A percentile compares a stretch with the other conserved stretches of the same genome.
Evolutionary conservation across 2,113 vertebrate genomes (phyloP).

Genomic region (Stigmatopora argus): DNA sequence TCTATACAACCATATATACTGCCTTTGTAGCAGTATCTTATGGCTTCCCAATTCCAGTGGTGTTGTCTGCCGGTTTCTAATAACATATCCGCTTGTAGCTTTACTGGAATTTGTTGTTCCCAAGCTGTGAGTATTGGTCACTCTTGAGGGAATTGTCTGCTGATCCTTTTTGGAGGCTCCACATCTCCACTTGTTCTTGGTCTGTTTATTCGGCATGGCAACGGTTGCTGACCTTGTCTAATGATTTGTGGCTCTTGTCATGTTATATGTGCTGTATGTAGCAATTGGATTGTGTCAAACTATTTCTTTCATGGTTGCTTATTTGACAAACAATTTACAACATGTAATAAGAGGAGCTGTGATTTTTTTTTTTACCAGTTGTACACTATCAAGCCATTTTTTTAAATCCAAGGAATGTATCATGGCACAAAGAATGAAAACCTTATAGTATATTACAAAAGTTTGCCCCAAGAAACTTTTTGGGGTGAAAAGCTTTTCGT

Average conservation of each 20-base stretch:
- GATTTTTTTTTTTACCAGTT: background rate
- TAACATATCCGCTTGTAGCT: background rate
- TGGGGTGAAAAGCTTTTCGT: conserved; percentile 12
- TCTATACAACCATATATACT: too few relatives aligned
- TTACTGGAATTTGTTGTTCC: background rate
- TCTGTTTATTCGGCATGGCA: background rate
- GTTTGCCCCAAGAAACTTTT: background rate
- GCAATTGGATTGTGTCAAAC: background rate
- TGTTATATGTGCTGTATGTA: background rate
- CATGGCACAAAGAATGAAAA: too few relatives aligned
- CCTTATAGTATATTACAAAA: background rate
- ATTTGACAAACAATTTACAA: background rate
- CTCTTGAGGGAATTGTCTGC: background rate
- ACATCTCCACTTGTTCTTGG: background rate
- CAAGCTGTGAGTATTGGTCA: background rate
- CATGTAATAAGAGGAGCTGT: background rate
- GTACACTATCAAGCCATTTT: background rate
- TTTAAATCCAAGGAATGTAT: too few relatives aligned
- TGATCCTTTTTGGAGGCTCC: background rate
- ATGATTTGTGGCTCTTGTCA: background rate
- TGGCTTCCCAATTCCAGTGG: background rate
- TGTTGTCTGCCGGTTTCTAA: background rate
- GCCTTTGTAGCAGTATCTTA: background rate
- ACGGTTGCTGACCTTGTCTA: background rate
- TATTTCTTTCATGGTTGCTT: background rate